Evolutionary conservation across 2,888 invertebrate species (phyloP).

Genomic region (Amphipyra tragopoginis): DNA sequence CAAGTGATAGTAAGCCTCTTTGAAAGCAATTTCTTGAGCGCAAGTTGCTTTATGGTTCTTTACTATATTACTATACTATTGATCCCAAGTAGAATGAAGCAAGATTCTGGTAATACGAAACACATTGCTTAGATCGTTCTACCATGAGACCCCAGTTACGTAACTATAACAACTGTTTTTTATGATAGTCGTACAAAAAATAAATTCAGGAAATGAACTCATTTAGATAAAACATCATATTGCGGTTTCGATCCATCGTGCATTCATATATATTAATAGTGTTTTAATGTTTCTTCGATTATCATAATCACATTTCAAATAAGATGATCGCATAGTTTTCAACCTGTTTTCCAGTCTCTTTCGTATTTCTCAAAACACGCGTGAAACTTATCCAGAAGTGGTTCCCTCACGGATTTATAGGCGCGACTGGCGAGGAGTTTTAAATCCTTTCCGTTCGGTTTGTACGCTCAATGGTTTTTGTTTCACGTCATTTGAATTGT

Average conservation of each 20-base stretch:
- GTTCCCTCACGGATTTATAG: slow-evolving; percentile 70
- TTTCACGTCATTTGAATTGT: slow-evolving; percentile 68
- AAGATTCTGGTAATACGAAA: too few relatives aligned
- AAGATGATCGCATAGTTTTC: slow-evolving; percentile 17
- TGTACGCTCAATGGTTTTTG: slow-evolving; percentile 64
- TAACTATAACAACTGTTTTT: too few relatives aligned
- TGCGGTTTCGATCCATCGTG: too few relatives aligned
- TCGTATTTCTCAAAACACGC: slow-evolving; percentile 31
- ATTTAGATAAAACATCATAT: too few relatives aligned
- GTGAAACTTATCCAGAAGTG: slow-evolving; percentile 48
- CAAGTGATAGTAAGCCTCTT: slow-evolving; percentile 19
- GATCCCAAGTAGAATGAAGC: too few relatives aligned
- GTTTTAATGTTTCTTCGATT: background rate
- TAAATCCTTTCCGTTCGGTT: slow-evolving; percentile 65
- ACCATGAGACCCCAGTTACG: too few relatives aligned
- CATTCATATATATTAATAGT: background rate
- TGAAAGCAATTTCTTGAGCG: slow-evolving; percentile 3
- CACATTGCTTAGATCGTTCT: too few relatives aligned
- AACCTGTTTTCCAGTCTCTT: slow-evolving; percentile 17
- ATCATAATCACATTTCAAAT: slow-evolving; percentile 4
- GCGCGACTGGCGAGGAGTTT: slow-evolving; percentile 68
- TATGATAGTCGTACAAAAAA: too few relatives aligned
- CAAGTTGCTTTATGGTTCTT: background rate
- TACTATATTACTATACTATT: slow-evolving; percentile 1
- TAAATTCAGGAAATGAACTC: too few relatives aligned